Conservation (phyloP, 2,888 invertebrate genomes). For the Baccha elongata region DNA sequence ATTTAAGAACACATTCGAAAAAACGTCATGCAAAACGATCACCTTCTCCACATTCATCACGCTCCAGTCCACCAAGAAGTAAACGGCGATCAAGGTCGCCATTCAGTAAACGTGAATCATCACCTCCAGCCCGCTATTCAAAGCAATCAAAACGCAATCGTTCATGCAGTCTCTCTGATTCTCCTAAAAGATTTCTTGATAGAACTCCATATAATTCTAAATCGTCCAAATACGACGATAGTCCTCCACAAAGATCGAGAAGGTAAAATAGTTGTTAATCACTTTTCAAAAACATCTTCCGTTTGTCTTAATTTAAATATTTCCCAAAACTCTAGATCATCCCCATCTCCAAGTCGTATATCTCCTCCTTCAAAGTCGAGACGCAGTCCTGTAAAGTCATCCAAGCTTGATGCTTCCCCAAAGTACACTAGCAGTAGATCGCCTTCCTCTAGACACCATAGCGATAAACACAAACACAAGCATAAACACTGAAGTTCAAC, state of each 20-base stretch:
- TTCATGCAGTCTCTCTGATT: slow-evolving; percentile 78
- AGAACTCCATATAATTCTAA: slow-evolving; percentile 74
- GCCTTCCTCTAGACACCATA: slow-evolving; percentile 77
- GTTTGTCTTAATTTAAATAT: not conserved
- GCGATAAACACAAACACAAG: slow-evolving; percentile 83
- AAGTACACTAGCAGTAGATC: slow-evolving; percentile 78
- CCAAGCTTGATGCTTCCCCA: slow-evolving; percentile 79
- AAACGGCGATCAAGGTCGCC: slow-evolving; percentile 83
- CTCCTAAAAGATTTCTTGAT: slow-evolving; percentile 79
- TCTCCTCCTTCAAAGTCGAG: slow-evolving; percentile 69
- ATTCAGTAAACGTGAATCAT: slow-evolving; percentile 80
- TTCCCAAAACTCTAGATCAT: slow-evolving; percentile 42
- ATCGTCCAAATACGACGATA: slow-evolving; percentile 78
- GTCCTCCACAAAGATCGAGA: slow-evolving; percentile 74
- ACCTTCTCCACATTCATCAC: slow-evolving; percentile 77
- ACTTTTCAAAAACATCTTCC: not conserved
- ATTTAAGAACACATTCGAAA: slow-evolving; percentile 74
- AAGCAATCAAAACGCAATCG: slow-evolving; percentile 77
- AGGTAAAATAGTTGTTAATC: slow-evolving; percentile 58
- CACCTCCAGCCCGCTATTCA: slow-evolving; percentile 77
- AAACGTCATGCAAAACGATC: slow-evolving; percentile 77
- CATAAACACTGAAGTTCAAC: slow-evolving; percentile 81
- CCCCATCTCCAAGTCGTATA: slow-evolving; percentile 46
- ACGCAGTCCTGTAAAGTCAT: slow-evolving; percentile 74
- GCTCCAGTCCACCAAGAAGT: slow-evolving; percentile 79